Evolutionary conservation across 2,113 vertebrate genomes (phyloP), one percentile per base, ranked within the genome.

Genomic region (Camelus dromedarius): DNA sequence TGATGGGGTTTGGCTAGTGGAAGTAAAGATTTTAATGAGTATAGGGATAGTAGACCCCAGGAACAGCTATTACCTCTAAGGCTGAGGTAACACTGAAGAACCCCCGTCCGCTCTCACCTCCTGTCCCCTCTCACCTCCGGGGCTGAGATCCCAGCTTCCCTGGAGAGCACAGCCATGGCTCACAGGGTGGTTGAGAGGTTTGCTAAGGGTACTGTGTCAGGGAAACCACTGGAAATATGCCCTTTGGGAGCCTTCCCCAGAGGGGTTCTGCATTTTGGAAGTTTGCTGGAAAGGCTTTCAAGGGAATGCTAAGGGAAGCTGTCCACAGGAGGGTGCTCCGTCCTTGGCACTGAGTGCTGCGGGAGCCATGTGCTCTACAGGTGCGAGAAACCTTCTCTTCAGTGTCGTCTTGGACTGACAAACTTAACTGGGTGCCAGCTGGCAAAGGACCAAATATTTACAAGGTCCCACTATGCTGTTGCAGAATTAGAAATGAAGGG

Each of bases 21-120:
- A 84, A 0, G 12, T 91, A 62, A 77, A 83, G 38, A 67, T 87
- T 54, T 58, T 50, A 46, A 91, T 4, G 20, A 80, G 12, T 67
- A 56, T 20, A 20, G 8, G 10, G 75, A 26, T 76, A 15, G 28
- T 15, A 67, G 64, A 18, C 20, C 62, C 7, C 30, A 5, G 14
- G 6, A 87, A 73, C 2, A 77, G 12, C 2, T 12, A 13, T 66
- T 94, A 15, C 20, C 2, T 6, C 3, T 66, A 52, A 60, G 26
- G 2, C 32, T 7, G 6, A 79, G 16, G 86, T 12, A 14, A 54
- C 48, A 88, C 11, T 26, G 8, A 35, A 54, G 35, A n/a, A 8
- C 11, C 20, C 15, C 2, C 35, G 8, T 46, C 0, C 4, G 8
- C 1, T 66, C 11, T 4, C 14, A 76, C 0, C 32, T 8, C 8